These are phyloP conservation scores for Nesoenas mayeri DNA, from an alignment of 2,113 vertebrate species.

Conservation along the genomic window DNA sequence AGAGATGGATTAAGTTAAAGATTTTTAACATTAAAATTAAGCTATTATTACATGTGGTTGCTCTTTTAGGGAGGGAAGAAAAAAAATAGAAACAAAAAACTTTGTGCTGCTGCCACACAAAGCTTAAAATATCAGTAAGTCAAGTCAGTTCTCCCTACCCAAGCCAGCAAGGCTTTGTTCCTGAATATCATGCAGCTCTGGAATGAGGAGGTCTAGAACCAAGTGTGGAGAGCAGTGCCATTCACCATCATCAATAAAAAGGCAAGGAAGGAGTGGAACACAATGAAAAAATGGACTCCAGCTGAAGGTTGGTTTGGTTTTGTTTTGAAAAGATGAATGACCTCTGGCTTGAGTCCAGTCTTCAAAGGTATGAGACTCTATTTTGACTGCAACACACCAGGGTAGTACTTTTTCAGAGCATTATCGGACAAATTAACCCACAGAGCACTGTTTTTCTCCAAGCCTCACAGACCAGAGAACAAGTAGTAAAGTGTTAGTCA, in stretches of 20 bases:
- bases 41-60: background rate
- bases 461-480: background rate
- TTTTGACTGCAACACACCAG: background rate
- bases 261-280: background rate
- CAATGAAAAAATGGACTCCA: background rate
- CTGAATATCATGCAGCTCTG: background rate
- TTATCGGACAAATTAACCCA: background rate
- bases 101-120: background rate
- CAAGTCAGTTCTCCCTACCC: fast-evolving
- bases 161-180: background rate
- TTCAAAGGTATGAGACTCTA: background rate
- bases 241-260: background rate
- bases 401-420: background rate
- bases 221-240: background rate
- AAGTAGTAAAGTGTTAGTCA: background rate
- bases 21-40: background rate
- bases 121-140: background rate
- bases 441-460: background rate
- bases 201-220: background rate
- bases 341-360: background rate
- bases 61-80: background rate
- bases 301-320: background rate
- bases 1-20: background rate
- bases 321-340: background rate
- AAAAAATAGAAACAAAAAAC: background rate